Evolutionary conservation across 2,113 vertebrate species (phyloP).

Genomic region (Dascyllus trimaculatus): DNA sequence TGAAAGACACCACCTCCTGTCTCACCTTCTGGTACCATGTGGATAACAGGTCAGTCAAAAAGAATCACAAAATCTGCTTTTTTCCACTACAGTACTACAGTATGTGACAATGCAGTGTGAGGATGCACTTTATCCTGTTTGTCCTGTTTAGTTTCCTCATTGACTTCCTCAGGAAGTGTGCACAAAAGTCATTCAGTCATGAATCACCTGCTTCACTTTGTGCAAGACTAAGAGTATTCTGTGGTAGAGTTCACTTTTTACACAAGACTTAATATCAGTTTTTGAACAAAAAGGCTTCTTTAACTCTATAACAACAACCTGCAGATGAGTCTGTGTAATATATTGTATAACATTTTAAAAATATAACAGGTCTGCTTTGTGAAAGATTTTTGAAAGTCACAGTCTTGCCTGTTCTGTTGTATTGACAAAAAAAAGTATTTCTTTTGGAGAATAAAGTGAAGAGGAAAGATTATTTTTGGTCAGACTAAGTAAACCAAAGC

Average conservation of each 20-base stretch:
- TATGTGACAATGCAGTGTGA: slow-evolving; percentile 44
- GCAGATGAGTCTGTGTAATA: neutral
- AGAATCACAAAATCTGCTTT: neutral
- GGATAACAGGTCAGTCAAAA: slow-evolving; percentile 75
- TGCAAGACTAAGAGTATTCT: slow-evolving; percentile 52
- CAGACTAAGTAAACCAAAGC: neutral
- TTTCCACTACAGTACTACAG: slow-evolving; percentile 11
- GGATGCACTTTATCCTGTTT: slow-evolving; percentile 60
- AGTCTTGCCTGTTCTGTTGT: neutral
- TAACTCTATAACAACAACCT: neutral
- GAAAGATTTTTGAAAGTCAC: neutral
- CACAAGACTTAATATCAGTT: neutral
- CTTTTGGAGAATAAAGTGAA: neutral
- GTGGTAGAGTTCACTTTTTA: slow-evolving; percentile 58
- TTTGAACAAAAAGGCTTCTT: neutral
- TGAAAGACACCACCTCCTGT: slow-evolving; percentile 59
- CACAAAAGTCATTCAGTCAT: slow-evolving; percentile 55
- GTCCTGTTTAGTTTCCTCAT: slow-evolving; percentile 65
- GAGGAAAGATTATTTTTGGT: neutral
- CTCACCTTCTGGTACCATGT: slow-evolving; percentile 82
- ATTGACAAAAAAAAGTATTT: neutral
- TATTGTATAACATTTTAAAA: no score
- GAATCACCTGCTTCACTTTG: slow-evolving; percentile 67
- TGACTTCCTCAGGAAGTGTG: slow-evolving; percentile 71
- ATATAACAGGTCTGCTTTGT: neutral